These are phyloP conservation scores for Phenacoccus solenopsis DNA, from an alignment of 1,140 invertebrate genomes.

Conservation along the genomic window DNA sequence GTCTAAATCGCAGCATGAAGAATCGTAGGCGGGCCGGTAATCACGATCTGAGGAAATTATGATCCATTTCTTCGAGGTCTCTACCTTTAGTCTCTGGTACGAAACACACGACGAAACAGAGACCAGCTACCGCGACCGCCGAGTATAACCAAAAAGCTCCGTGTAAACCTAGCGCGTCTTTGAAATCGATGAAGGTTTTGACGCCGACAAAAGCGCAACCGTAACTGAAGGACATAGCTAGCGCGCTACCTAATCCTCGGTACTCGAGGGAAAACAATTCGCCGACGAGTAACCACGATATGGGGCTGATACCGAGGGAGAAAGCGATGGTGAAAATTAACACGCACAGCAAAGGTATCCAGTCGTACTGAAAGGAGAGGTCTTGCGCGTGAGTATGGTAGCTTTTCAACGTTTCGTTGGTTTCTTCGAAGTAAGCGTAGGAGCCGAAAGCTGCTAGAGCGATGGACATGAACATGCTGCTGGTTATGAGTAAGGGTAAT, in stretches of 20 bases:
- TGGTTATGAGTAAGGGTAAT: slow-evolving; percentile 60
- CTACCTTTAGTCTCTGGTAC: slow-evolving; percentile 84
- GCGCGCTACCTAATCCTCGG: slow-evolving; percentile 64
- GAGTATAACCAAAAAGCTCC: slow-evolving; percentile 83
- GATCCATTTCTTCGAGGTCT: slow-evolving; percentile 68
- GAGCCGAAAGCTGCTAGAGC: slow-evolving; percentile 65
- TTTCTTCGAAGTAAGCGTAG: slow-evolving; percentile 56
- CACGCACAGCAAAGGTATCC: slow-evolving; percentile 69
- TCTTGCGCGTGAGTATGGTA: background rate
- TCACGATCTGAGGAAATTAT: background rate
- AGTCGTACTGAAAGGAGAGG: slow-evolving; percentile 40
- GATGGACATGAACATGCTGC: slow-evolving; percentile 67
- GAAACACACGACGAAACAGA: slow-evolving; percentile 69
- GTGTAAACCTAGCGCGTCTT: slow-evolving; percentile 55
- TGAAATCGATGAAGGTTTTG: slow-evolving; percentile 73
- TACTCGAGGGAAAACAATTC: slow-evolving; percentile 78
- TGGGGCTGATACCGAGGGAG: slow-evolving; percentile 76
- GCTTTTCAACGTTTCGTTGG: slow-evolving; percentile 19
- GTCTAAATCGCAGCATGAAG: too few species aligned
- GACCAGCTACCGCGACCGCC: slow-evolving; percentile 62
- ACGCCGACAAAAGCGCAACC: slow-evolving; percentile 76
- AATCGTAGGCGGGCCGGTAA: too few species aligned
- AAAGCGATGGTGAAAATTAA: slow-evolving; percentile 70
- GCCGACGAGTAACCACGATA: slow-evolving; percentile 74
- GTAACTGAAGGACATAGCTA: slow-evolving; percentile 76